Evolutionary conservation across 2,888 invertebrate genomes (phyloP).

Genomic region (Lasius platythorax): DNA sequence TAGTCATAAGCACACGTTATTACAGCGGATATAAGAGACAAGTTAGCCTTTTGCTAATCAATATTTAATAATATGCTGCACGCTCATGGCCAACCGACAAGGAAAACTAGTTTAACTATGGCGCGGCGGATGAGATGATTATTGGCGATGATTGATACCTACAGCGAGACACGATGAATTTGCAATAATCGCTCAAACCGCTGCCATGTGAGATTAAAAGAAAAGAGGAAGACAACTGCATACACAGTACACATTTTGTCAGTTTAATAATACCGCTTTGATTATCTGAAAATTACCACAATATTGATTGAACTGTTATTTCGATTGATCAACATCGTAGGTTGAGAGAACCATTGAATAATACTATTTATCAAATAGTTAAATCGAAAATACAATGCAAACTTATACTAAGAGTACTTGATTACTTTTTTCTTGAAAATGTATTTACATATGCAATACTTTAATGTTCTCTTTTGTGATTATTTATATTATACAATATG

Average conservation of each 20-base stretch:
- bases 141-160: constrained; percentile 59
- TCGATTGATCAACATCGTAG: constrained; percentile 8
- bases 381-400: not conserved
- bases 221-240: constrained; percentile 22
- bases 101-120: constrained; percentile 70
- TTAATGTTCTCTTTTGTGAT: not conserved
- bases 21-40: not conserved
- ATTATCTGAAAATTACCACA: constrained; percentile 36
- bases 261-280: constrained; percentile 37
- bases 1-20: constrained; percentile 37
- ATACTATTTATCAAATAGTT: constrained; percentile 18
- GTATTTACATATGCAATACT: not conserved
- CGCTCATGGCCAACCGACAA: not conserved
- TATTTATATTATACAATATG: not conserved
- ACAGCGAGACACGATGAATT: constrained; percentile 62
- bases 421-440: not conserved
- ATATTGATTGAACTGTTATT: constrained; percentile 2
- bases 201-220: constrained; percentile 20
- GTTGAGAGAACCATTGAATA: not conserved
- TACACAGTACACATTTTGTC: not conserved
- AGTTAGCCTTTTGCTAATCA: constrained; percentile 40
- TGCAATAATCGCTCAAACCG: constrained; percentile 58
- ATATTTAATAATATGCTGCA: constrained; percentile 54
- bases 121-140: constrained; percentile 62
- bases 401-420: not conserved